Conservation (phyloP, 1,140 invertebrate genomes). For the Lerema accius region DNA sequence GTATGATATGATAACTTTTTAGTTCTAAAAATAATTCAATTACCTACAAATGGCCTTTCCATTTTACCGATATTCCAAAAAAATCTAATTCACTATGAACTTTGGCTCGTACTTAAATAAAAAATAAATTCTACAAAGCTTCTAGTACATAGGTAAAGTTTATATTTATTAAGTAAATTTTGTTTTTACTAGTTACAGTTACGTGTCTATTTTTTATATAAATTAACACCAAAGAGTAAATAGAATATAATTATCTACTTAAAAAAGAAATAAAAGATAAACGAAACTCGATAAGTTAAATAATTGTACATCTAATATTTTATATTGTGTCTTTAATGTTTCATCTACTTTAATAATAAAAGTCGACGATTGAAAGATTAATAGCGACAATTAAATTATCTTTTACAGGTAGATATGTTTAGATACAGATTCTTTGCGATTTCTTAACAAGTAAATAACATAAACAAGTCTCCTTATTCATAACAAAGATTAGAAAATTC, state of each 20-base stretch:
- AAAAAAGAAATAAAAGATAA: too few relatives aligned
- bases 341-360: not conserved
- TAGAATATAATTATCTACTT: too few relatives aligned
- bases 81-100: not conserved
- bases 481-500: not conserved
- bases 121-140: not conserved
- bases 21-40: not conserved
- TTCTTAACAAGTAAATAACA: too few relatives aligned
- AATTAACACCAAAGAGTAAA: too few relatives aligned
- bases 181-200: too few relatives aligned
- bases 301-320: too few relatives aligned
- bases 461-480: not conserved
- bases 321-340: too few relatives aligned
- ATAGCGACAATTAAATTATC: too few relatives aligned
- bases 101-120: not conserved
- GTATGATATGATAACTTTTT: not conserved
- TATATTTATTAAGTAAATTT: too few relatives aligned
- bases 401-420: constrained; percentile 4
- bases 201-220: too few relatives aligned
- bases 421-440: not conserved
- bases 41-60: not conserved
- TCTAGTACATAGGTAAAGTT: not conserved
- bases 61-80: not conserved
- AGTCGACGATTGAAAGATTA: too few relatives aligned
- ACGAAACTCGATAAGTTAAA: too few relatives aligned